phyloP scores from a whole-genome alignment of 1,140 invertebrate species.

The Heliconius hermathena region DNA sequence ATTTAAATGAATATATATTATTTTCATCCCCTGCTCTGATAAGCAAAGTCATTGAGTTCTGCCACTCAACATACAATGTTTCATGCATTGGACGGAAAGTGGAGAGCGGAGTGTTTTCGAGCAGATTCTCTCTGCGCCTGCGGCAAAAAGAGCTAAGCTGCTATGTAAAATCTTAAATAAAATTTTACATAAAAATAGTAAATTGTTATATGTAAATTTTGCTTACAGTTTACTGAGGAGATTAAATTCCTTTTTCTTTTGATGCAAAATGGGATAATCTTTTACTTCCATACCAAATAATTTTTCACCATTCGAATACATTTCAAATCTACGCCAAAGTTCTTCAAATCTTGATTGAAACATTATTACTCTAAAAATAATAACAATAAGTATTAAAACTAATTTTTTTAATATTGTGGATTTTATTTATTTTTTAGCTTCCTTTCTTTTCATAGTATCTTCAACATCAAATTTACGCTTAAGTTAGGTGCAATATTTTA shows the following conservation, averaged over 20 bases:
- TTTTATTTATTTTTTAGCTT: no score
- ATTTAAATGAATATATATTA: background rate
- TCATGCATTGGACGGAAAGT: no score
- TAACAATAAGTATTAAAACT: background rate
- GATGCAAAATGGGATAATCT: constrained; percentile 89
- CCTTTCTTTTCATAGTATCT: no score
- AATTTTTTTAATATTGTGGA: background rate
- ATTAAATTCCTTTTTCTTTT: constrained; percentile 91
- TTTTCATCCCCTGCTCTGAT: background rate
- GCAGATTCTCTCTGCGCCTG: no score
- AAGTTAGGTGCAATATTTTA: no score
- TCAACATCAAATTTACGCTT: no score
- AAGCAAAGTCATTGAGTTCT: no score
- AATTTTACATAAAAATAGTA: background rate
- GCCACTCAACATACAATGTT: no score
- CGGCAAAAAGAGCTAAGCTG: background rate
- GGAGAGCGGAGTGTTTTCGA: no score
- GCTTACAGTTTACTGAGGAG: constrained; percentile 90
- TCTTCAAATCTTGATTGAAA: constrained; percentile 92
- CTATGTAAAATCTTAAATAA: no score
- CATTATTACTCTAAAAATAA: constrained; percentile 83
- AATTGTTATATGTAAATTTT: background rate
- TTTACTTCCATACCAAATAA: constrained; percentile 91
- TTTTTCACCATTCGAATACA: constrained; percentile 90
- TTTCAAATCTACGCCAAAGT: constrained; percentile 89